phyloP scores from a whole-genome alignment of 2,888 invertebrate species.

The Temnothorax rugatulus region DNA sequence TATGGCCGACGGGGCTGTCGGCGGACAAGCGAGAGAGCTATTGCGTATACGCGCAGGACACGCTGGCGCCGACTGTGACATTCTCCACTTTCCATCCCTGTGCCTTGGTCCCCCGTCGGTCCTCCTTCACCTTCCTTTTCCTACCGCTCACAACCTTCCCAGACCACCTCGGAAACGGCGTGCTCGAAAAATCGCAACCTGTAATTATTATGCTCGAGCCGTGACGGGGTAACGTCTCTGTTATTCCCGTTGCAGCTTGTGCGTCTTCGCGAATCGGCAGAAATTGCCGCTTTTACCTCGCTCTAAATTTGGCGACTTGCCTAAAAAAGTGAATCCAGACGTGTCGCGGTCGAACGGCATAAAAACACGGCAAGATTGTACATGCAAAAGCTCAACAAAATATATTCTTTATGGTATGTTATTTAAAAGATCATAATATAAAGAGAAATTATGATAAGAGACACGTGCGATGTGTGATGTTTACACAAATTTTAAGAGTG shows the following conservation, averaged over 20 bases:
- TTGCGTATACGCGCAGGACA: constrained; percentile 73
- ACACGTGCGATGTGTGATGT: not conserved
- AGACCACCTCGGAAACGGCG: constrained; percentile 37
- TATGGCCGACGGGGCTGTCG: constrained; percentile 45
- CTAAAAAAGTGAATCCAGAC: not conserved
- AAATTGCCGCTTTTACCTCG: constrained; percentile 27
- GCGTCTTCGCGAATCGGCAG: not conserved
- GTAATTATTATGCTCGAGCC: constrained; percentile 31
- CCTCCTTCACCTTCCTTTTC: constrained; percentile 15
- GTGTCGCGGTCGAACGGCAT: not conserved
- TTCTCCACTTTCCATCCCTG: constrained; percentile 57
- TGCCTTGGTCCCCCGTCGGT: not conserved
- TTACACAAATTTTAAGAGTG: not conserved
- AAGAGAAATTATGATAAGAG: not conserved
- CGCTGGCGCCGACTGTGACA: constrained; percentile 76
- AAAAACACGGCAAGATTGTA: not conserved
- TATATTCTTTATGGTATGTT: not conserved
- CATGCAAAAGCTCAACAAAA: not conserved
- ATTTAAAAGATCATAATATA: not conserved
- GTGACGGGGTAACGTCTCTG: constrained; percentile 29
- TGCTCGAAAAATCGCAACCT: constrained; percentile 35
- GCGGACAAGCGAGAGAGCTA: constrained; percentile 66
- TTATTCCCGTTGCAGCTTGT: not conserved
- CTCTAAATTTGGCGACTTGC: constrained; percentile 20
- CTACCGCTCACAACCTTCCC: constrained; percentile 31